Base-by-base conservation (phyloP, 2,797 vertebrate genomes). In the Rhyacichthys aspro region DNA sequence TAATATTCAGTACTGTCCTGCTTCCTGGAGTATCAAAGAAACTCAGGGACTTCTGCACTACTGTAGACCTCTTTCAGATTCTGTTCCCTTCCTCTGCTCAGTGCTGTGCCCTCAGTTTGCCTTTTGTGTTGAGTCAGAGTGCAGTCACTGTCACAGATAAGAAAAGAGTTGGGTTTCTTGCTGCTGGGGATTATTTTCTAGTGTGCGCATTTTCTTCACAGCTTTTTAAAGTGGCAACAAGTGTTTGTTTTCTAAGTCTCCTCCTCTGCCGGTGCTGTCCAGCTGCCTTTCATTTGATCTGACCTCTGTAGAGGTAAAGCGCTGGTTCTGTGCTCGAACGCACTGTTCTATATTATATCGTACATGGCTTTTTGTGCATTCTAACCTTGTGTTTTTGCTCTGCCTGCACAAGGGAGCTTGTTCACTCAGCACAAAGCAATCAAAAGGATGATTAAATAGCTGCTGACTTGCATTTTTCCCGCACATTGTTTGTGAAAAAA, bases 391-490 rank as follows among this genome's bases (percentile, higher is more conserved):
- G 67, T 62, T 66, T 71, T 76, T 60, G 43, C 52, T 64, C 70
- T 62, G 66, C 75, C 70, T 85, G 70, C 72, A 68, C 67, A 61
- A 47, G 55, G 44, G 58, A 70, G 67, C 72, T 74, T 68, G 59
- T 65, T 81, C 72, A 75, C 55, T 69, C 52, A 68, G 59, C 38
- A 15, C 59, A 43, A 83, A 68, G 75, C 74, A 87, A 84, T 82
- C 81, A 90, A 79, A 85, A 65, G 72, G 59, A 72, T 88, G 79
- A 91, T 87, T 89, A 90, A 89, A 88, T 84, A 90, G 82, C 83
- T 88, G 88, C 87, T 91, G 87, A 91, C 87, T 90, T 89, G 84
- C 82, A 87, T 84, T 89, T 88, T 54, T 81, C 68, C 46, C 46
- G 56, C 65, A 39, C 46, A 12, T 48, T 76, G 23, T 78, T 83